These are phyloP conservation scores for Tetraneura akinire DNA, from an alignment of 1,140 invertebrate species.

Conservation along the genomic window DNA sequence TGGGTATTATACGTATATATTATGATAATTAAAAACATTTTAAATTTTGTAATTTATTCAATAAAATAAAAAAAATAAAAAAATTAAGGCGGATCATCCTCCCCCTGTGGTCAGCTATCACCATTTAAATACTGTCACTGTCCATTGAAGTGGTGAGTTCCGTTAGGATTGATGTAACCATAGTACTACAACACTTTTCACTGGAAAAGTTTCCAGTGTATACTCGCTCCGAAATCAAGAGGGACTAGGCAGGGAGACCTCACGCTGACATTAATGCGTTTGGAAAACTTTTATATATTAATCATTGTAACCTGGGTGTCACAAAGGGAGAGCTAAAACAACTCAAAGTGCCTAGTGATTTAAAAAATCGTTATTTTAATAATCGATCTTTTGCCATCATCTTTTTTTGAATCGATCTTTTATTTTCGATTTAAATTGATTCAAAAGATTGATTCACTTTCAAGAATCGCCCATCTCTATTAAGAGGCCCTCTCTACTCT, in stretches of 20 bases:
- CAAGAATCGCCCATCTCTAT: background rate
- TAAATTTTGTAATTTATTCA: too few species aligned
- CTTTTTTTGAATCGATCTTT: too few species aligned
- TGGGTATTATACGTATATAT: too few species aligned
- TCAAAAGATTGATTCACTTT: too few species aligned
- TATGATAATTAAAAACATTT: too few species aligned
- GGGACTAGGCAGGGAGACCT: background rate
- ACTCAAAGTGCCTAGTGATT: constrained; percentile 22
- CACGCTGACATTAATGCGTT: background rate
- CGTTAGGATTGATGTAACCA: constrained; percentile 8
- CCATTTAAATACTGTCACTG: too few species aligned
- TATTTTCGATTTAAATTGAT: too few species aligned
- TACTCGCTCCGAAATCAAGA: background rate
- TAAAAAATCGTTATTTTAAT: constrained; percentile 1
- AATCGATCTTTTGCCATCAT: background rate
- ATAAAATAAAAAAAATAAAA: background rate
- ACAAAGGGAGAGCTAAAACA: background rate
- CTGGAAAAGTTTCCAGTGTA: too few species aligned
- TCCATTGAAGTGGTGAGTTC: constrained; percentile 28
- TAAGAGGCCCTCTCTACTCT: too few species aligned
- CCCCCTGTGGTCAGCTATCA: background rate
- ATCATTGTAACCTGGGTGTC: background rate
- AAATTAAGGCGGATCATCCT: background rate
- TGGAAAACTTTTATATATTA: background rate
- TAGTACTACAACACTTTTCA: background rate